Conservation (phyloP, 2,113 vertebrate species). For the Colaptes auratus region DNA sequence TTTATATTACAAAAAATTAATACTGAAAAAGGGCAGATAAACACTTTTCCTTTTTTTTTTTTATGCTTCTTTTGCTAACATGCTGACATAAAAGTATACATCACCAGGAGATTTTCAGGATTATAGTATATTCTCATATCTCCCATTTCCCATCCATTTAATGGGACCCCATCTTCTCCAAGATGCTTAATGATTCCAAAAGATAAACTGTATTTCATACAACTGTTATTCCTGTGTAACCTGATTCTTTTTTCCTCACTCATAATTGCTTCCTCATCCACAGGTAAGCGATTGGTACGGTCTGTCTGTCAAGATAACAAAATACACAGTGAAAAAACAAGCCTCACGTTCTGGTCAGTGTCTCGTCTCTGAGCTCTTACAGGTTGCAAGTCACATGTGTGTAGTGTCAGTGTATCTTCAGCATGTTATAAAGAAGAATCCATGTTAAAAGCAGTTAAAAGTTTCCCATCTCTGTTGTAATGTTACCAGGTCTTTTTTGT, state of each 20-base stretch:
- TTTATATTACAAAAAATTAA: conserved; percentile 90
- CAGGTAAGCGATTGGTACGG: conserved; percentile 13
- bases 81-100: conserved; percentile 71
- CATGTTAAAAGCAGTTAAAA: conserved; percentile 43
- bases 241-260: conserved; percentile 4
- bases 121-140: conserved; percentile 57
- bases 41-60: conserved; percentile 74
- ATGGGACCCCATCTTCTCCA: conserved; percentile 48
- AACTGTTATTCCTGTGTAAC: conserved; percentile 1
- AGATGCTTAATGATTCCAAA: conserved; percentile 41
- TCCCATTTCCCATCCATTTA: conserved; percentile 47
- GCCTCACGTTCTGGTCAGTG: not conserved
- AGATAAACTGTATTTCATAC: conserved; percentile 40
- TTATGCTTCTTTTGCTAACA: conserved; percentile 77
- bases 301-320: conserved; percentile 36
- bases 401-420: conserved; percentile 62
- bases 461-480: conserved; percentile 37
- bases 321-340: not conserved
- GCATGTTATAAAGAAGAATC: conserved; percentile 59
- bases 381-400: conserved; percentile 7
- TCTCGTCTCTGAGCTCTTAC: not conserved
- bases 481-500: conserved; percentile 28
- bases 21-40: conserved; percentile 87
- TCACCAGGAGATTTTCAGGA: conserved; percentile 55
- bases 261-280: conserved; percentile 44